Evolutionary conservation across 53 echinoderm and acorn worm species (phyloP), one percentile per base, ranked within the genome.

Genomic region (Luidia sarsii): DNA sequence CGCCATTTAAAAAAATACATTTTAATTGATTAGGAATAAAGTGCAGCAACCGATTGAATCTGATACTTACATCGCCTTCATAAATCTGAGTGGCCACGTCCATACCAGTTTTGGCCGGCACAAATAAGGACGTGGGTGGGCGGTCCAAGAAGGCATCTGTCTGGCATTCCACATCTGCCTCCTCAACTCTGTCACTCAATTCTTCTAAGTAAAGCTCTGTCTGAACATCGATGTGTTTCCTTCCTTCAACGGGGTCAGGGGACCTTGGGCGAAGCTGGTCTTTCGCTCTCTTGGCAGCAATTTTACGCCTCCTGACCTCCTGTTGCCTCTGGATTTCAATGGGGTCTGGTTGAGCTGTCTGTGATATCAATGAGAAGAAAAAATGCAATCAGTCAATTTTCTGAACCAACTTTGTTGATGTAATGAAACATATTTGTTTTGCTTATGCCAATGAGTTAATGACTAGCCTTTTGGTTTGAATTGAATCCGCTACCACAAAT

Each of bases 261-360:
- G 95, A 95, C 60, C 90, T 57, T 18, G 95, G 91, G 34, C 90
- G 67, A 1, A 95, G 83, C 75, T 95, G 95, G 27, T 92, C 95
- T 70, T 92, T 95, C 11, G 95, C 95, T 31, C 95, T 57, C 68
- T 93, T 95, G 66, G 92, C 88, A 9, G 95, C 95, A 1, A 93
- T 84, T 64, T 90, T 92, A 22, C 95, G 80, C 24, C 95, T 73
- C 45, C 95, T 77, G 23, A 92, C 82, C 32, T 95, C 95, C 39
- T 95, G 95, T 52, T 95, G 95, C 41, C 95, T 88, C 67, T 95
- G 95, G 64, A 95, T 92, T 83, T 95, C 95, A 64, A 95, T 95
- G 7, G 95, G 95, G 57, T 95, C 95, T 82, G 95, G 92, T 45
- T 95, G 95, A 85, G 95, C 95, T 90, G 92, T 93, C 95, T 95